Evolutionary conservation across 2,888 invertebrate species (phyloP).

Genomic region (Oconnorella tubifera): DNA sequence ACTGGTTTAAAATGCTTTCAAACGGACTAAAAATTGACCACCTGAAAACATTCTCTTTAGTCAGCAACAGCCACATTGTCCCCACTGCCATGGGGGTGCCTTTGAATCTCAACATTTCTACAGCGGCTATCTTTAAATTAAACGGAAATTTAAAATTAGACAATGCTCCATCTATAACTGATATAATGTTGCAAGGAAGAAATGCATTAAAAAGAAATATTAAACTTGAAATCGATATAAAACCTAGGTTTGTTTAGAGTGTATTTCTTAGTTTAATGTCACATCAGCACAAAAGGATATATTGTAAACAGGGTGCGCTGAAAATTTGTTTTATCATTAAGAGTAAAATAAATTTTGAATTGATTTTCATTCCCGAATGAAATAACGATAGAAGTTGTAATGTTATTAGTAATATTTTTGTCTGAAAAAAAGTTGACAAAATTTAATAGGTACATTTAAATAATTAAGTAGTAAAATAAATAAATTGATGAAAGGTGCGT

Average conservation of each 20-base stretch:
- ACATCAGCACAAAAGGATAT: no score
- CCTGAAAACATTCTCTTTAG: background rate
- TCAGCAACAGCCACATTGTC: background rate
- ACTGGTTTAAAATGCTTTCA: background rate
- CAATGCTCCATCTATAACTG: background rate
- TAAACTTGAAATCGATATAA: background rate
- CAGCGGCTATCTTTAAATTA: background rate
- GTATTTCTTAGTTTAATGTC: background rate
- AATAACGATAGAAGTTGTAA: no score
- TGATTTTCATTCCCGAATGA: no score
- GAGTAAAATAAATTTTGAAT: no score
- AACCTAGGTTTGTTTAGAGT: background rate
- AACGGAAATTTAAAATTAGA: background rate
- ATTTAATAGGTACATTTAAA: no score
- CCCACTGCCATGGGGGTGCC: background rate
- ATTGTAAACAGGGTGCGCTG: no score
- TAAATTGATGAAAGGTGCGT: no score
- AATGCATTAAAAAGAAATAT: background rate
- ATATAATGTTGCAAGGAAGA: background rate
- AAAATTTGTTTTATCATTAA: no score
- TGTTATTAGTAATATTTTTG: no score
- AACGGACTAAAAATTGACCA: background rate
- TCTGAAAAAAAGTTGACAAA: no score
- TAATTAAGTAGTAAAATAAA: no score
- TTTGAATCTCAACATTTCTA: background rate